phyloP scores from a whole-genome alignment of 1,140 invertebrate species.

The Orchestia grillus region DNA sequence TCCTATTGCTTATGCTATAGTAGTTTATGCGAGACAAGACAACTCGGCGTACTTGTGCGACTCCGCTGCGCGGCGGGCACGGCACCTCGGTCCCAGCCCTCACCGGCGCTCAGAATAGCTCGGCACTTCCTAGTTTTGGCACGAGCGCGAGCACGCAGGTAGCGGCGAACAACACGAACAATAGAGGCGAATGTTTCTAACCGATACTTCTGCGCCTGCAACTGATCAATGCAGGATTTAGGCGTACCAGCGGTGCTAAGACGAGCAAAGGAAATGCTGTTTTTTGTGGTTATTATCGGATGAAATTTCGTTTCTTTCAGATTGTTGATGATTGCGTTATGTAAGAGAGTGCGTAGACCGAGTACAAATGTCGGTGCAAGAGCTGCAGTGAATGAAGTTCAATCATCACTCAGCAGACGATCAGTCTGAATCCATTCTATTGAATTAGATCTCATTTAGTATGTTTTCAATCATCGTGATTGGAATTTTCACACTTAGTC shows the following conservation, averaged over 20 bases:
- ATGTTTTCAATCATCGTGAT: too few relatives aligned
- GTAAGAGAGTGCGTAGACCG: too few relatives aligned
- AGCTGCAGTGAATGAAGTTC: too few relatives aligned
- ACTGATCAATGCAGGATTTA: not conserved
- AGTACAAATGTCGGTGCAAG: too few relatives aligned
- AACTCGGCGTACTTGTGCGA: not conserved
- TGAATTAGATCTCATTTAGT: too few relatives aligned
- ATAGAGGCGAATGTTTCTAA: not conserved
- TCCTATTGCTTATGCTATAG: too few relatives aligned
- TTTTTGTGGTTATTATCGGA: not conserved
- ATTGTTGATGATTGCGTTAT: too few relatives aligned
- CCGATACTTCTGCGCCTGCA: not conserved
- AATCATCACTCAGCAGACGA: too few relatives aligned
- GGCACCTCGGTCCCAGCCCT: slow-evolving; percentile 72
- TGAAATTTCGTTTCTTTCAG: too few relatives aligned
- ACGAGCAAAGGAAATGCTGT: not conserved
- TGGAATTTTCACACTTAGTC: too few relatives aligned
- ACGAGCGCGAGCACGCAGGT: not conserved
- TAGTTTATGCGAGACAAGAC: not conserved
- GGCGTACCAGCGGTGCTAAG: not conserved
- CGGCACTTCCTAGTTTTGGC: not conserved
- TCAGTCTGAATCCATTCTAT: too few relatives aligned
- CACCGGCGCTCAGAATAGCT: not conserved
- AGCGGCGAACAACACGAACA: not conserved
- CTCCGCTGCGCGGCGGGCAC: not conserved